Evolutionary conservation across 2,888 invertebrate genomes (phyloP).

Genomic region (Luffia ferchaultella): DNA sequence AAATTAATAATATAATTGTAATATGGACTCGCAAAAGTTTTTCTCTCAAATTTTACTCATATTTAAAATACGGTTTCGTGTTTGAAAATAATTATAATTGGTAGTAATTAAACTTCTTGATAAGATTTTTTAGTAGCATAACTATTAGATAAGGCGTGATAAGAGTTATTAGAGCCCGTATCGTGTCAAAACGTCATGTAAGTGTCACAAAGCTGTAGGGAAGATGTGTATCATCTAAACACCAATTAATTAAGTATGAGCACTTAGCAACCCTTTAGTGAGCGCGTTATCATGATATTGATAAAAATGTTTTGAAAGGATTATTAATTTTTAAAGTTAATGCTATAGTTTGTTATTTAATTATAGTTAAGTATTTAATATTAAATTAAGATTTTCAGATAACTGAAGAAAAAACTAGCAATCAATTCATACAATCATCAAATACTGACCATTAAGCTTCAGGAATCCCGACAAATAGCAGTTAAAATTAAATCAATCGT

Average conservation of each 20-base stretch:
- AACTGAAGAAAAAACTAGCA: too few relatives aligned
- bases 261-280: background rate
- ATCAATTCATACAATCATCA: too few relatives aligned
- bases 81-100: too few relatives aligned
- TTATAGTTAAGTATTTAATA: too few relatives aligned
- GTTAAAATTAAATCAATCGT: background rate
- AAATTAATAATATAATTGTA: too few relatives aligned
- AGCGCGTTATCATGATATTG: background rate
- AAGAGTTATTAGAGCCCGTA: background rate
- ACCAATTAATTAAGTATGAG: background rate
- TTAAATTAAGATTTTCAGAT: too few relatives aligned
- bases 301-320: background rate
- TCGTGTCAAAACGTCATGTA: slow-evolving; percentile 4
- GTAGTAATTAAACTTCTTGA: background rate
- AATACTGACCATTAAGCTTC: too few relatives aligned
- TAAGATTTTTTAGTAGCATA: background rate
- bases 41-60: too few relatives aligned
- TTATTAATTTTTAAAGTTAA: background rate
- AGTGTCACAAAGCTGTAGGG: slow-evolving; percentile 27
- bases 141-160: background rate
- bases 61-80: too few relatives aligned
- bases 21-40: too few relatives aligned
- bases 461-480: background rate
- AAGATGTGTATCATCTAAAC: slow-evolving; percentile 15
- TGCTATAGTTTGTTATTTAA: background rate